These are phyloP conservation scores for Marmota monax DNA, from an alignment of 2,113 vertebrate species.

Conservation along the genomic window DNA sequence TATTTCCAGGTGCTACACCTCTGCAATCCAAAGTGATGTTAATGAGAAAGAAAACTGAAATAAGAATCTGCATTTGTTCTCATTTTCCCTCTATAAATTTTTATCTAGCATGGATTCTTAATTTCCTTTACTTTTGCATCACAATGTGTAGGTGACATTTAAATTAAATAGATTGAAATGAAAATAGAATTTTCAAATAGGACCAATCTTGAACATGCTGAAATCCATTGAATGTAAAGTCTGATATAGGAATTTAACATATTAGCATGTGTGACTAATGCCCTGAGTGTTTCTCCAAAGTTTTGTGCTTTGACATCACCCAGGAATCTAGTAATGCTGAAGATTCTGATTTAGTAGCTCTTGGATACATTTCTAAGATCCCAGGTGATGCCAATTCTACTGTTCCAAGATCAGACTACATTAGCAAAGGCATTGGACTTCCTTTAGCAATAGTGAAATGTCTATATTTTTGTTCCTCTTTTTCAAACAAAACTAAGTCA, in stretches of 20 bases:
- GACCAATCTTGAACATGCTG: neutral
- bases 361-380: neutral
- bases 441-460: neutral
- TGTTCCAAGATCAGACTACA: neutral
- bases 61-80: conserved; percentile 37
- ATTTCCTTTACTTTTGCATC: neutral
- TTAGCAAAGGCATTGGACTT: neutral
- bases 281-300: neutral
- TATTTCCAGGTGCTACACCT: conserved; percentile 44
- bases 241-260: conserved; percentile 13
- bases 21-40: conserved; percentile 13
- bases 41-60: conserved; percentile 31
- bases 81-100: conserved; percentile 25
- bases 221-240: neutral
- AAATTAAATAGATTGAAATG: conserved; percentile 32
- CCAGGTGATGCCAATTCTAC: neutral
- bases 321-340: neutral
- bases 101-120: neutral
- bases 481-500: conserved; percentile 16
- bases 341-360: neutral
- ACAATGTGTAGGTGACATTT: conserved; percentile 6
- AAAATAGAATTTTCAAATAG: neutral
- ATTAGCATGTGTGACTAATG: neutral
- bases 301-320: neutral
- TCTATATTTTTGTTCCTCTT: neutral